phyloP scores from a whole-genome alignment of 2,113 vertebrate genomes.

The Nothobranchius kuhntae region DNA sequence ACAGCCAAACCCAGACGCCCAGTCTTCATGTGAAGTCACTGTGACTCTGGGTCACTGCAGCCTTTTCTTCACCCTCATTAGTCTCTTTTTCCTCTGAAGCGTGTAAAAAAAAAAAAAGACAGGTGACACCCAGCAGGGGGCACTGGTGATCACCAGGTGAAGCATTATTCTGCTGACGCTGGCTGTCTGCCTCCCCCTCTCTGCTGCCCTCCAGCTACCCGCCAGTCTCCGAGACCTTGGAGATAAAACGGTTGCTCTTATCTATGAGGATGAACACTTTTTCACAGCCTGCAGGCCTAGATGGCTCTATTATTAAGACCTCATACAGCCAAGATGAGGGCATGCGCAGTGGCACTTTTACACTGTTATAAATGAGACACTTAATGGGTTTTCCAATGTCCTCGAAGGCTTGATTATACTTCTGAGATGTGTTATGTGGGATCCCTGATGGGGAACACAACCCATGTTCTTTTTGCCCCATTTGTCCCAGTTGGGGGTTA shows the following conservation, averaged over 20 bases:
- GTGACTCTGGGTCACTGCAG: conserved; percentile 13
- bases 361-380: conserved; percentile 22
- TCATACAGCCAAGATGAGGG: neutral
- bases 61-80: conserved; percentile 29
- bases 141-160: conserved; percentile 70
- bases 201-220: neutral
- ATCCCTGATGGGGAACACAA: conserved; percentile 48
- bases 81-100: conserved; percentile 7
- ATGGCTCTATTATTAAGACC: neutral
- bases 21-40: conserved; percentile 8
- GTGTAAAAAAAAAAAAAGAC: conserved; percentile 2
- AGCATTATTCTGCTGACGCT: neutral
- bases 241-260: conserved; percentile 11
- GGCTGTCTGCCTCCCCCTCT: conserved; percentile 9
- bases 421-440: conserved; percentile 37
- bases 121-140: conserved; percentile 70
- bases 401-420: conserved; percentile 19
- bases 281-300: neutral
- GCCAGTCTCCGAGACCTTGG: conserved; percentile 20
- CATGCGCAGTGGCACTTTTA: neutral
- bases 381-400: conserved; percentile 17
- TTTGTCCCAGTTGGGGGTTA: conserved; percentile 58
- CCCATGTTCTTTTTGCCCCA: conserved; percentile 52
- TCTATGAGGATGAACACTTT: neutral
- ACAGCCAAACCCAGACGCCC: neutral